Conservation (phyloP, 2,113 vertebrate species). For the Dendrocopos noguchii region DNA sequence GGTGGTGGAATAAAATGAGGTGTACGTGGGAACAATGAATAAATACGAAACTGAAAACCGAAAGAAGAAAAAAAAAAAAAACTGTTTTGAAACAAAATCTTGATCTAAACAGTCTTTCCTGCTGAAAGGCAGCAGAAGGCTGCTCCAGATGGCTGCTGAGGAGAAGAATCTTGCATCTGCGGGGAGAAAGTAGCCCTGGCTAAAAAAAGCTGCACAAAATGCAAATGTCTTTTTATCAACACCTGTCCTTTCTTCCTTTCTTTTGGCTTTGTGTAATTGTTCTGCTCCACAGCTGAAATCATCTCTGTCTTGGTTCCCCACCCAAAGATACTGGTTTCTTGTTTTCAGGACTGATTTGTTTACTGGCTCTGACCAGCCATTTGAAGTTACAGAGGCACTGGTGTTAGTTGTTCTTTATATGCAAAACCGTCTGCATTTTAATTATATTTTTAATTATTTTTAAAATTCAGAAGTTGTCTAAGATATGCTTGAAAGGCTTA, state of each 20-base stretch:
- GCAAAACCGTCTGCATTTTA: background rate
- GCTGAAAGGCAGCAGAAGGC: constrained; percentile 8
- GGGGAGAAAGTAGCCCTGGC: background rate
- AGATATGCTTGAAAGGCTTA: background rate
- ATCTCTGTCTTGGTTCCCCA: background rate
- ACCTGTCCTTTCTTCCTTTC: background rate
- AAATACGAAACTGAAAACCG: background rate
- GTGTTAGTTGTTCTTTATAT: background rate
- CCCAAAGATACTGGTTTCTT: background rate
- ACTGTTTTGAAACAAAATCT: background rate
- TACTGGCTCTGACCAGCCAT: fast-evolving
- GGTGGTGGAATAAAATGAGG: background rate
- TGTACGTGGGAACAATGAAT: background rate
- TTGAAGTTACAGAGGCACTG: background rate
- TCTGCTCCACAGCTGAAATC: background rate
- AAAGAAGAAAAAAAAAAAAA: no score
- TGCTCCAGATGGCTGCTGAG: constrained; percentile 40
- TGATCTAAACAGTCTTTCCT: background rate
- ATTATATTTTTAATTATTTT: background rate
- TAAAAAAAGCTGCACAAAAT: constrained; percentile 3
- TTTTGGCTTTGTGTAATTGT: background rate
- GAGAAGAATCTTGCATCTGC: background rate
- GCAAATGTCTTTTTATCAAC: background rate
- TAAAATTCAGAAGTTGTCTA: background rate
- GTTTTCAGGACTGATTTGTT: background rate